phyloP scores from a whole-genome alignment of 2,888 invertebrate genomes.

The Apodemia duryi region DNA sequence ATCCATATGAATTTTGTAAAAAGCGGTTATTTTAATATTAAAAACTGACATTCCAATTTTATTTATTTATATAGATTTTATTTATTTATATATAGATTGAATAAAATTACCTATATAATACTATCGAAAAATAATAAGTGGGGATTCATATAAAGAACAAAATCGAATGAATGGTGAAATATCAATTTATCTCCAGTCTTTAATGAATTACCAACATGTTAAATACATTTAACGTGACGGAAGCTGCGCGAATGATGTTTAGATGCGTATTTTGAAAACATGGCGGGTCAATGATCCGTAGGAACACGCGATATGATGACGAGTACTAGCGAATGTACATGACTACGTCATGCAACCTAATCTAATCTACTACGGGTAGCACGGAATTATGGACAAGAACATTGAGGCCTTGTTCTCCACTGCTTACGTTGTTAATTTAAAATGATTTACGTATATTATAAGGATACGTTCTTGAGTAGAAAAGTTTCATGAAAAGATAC shows the following conservation, averaged over 20 bases:
- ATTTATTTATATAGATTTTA: too few species aligned
- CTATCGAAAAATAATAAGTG: too few species aligned
- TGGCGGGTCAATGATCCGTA: slow-evolving; percentile 66
- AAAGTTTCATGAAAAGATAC: too few species aligned
- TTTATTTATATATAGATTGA: too few species aligned
- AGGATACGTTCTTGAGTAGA: too few species aligned
- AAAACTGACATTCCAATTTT: too few species aligned
- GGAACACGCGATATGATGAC: slow-evolving; percentile 55
- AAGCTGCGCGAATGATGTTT: slow-evolving; percentile 26
- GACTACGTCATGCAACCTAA: slow-evolving; percentile 37
- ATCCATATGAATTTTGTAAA: too few species aligned
- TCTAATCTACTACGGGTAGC: slow-evolving; percentile 43
- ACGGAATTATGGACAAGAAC: slow-evolving; percentile 26
- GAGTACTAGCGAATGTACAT: slow-evolving; percentile 13
- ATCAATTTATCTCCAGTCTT: background rate
- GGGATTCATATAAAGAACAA: too few species aligned
- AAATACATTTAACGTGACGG: slow-evolving; percentile 39
- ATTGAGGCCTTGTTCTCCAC: background rate
- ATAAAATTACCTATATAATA: too few species aligned
- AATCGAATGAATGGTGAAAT: background rate
- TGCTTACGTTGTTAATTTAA: background rate
- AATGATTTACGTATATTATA: background rate
- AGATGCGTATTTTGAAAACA: slow-evolving; percentile 68
- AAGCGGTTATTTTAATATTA: too few species aligned
- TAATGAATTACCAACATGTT: slow-evolving; percentile 35